Base-by-base conservation (phyloP, 2,113 vertebrate species). In the Ammodytes marinus region DNA sequence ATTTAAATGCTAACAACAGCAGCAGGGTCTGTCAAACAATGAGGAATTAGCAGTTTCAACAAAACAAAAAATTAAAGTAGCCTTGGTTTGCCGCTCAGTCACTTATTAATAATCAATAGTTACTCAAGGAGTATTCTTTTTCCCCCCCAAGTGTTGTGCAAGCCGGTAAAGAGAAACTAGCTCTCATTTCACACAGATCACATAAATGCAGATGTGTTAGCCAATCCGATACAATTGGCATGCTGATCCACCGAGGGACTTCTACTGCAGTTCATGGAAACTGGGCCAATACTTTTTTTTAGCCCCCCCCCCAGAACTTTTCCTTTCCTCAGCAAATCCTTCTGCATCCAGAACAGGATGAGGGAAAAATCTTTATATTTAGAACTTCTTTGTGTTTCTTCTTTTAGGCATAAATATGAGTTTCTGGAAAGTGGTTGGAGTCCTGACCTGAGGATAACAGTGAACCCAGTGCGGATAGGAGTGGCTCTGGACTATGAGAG, bases 361-460 rank as follows among this genome's bases (percentile, higher is more conserved):
- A 70, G 35, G 27, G 14, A 19, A 45, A 52, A 60, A 14, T 54
- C 7, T 60, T 15, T 80, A 35, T 50, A 42, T 77, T 72, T n/a
- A 46, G 47, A 27, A 67, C 5, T 43, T 14, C 1, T 65, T n/a
- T 50, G 10, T 39, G 35, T 19, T 46, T 45, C 3, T 6, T 2
- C 4, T 58, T 88, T 50, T 69, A 99, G 98, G 86, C 97, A 97
- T 72, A 97, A 96, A 81, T 98, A 96, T 0, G 97, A 98, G 89
- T 98, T 99, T 86, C 93, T 98, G 65, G 97, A 99, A 90, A 94
- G 93, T 0, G 95, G 96, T 7, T 95, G 80, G 91, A 96, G 96
- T 5, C 94, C 95, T 0, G 94, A 95, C 77, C 69, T 95, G 47
- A 91, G 95, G 72, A 93, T 94, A 15, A 95, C 94, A 0, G 93